These are phyloP conservation scores for Pterophyllum scalare DNA, from an alignment of 2,113 vertebrate species.

Conservation along the genomic window DNA sequence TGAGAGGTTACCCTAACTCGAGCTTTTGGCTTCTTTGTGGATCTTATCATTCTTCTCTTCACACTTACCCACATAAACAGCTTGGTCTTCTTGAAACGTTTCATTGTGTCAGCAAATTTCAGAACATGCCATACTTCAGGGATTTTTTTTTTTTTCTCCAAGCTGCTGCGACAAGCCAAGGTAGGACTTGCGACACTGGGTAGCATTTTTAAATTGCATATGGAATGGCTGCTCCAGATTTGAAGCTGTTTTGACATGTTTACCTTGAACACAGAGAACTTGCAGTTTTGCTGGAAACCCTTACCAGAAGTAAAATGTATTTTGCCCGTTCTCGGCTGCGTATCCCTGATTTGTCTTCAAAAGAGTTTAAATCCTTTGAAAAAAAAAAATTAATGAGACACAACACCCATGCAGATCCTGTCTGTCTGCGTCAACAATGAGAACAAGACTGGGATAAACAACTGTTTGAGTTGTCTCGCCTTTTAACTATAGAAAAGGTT, in stretches of 20 bases:
- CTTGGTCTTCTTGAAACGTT: constrained; percentile 8
- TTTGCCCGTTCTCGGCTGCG: too few species aligned
- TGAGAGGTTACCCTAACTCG: background rate
- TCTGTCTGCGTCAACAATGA: background rate
- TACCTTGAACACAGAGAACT: background rate
- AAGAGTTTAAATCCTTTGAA: background rate
- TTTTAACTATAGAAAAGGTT: background rate
- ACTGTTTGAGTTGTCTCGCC: background rate
- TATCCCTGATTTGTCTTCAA: background rate
- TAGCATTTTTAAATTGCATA: background rate
- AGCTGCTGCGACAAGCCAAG: constrained; percentile 48
- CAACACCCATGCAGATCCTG: background rate
- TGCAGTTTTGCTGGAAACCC: background rate
- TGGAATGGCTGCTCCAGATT: background rate
- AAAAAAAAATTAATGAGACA: too few species aligned
- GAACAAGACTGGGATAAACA: background rate
- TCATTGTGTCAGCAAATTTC: background rate
- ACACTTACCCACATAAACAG: too few species aligned
- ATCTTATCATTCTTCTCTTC: constrained; percentile 5
- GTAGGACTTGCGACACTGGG: constrained; percentile 49
- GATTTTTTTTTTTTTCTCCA: constrained; percentile 34
- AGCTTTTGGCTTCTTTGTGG: constrained; percentile 27
- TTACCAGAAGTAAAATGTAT: background rate
- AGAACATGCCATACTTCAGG: background rate
- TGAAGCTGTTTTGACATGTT: background rate